Base-by-base conservation (phyloP, 2,797 vertebrate species). In the Sebastes aleutianus region DNA sequence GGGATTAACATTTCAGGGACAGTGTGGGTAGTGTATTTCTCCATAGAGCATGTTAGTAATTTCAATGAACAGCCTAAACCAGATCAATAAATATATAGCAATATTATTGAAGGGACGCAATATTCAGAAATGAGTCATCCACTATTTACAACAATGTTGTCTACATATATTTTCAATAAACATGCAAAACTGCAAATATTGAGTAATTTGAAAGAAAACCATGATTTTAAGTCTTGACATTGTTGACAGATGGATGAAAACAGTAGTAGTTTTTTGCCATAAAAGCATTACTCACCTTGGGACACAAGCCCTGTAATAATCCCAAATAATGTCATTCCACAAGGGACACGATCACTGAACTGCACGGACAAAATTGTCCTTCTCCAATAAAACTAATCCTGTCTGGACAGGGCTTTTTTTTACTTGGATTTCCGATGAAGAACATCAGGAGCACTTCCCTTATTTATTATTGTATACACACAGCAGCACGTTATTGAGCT, bases 231-330 rank as follows among this genome's bases (percentile, higher is more conserved):
- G 3, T 75, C 36, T 84, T 59, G 34, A 63, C 56, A n/a, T 43
- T 73, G 43, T 82, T 10, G 74, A 87, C 84, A 89, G 87, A 90
- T 87, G 85, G 75, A 65, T 74, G 65, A 43, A 81, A 69, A 82
- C 74, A 64, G 56, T 71, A 64, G 54, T 70, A 24, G 29, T 64
- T 74, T 85, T 85, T 85, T 84, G 68, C 61, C n/a, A 56, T 78
- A 76, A 83, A 79, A 71, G 36, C 29, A 69, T 77, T 67, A 78
- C 43, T 77, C 78, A 89, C 73, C 82, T 84, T 73, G 63, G 80
- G 69, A 85, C 74, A 78, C 47, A 57, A 80, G 79, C 73, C 54
- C 59, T 83, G 36, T 56, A 72, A 82, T 85, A 86, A 92, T 89
- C 85, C 78, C 47, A 75, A 84, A 86, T 78, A 82, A 82, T 22